Percentiles rank a stretch among this genome's conserved stretches.
phyloP scores from a whole-genome alignment of 1,140 invertebrate species.

The Acromyrmex echinatior region DNA sequence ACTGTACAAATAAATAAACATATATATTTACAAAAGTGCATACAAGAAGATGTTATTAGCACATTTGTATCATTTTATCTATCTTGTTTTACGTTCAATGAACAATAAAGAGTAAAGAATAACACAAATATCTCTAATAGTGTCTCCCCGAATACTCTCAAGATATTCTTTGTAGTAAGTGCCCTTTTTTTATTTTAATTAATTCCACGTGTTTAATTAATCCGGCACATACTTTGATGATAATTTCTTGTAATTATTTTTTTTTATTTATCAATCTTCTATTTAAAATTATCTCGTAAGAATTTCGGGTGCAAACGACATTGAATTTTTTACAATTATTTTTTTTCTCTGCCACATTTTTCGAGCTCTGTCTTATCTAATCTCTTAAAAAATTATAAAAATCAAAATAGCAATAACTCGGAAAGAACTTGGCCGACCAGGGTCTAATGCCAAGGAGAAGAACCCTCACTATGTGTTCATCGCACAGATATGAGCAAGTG shows the following conservation, averaged over 20 bases:
- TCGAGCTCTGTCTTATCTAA: slow-evolving; percentile 72
- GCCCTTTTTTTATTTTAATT: not conserved
- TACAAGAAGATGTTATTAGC: too few species aligned
- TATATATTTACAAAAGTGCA: not conserved
- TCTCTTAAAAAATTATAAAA: slow-evolving; percentile 62
- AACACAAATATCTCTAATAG: too few species aligned
- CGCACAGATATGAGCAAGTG: slow-evolving; percentile 50
- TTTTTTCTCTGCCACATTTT: not conserved
- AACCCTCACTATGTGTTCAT: slow-evolving; percentile 45
- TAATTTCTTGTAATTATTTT: not conserved
- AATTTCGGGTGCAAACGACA: not conserved
- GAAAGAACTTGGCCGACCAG: slow-evolving; percentile 37
- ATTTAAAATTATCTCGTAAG: too few species aligned
- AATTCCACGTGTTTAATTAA: not conserved
- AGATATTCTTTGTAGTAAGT: not conserved
- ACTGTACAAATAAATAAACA: not conserved
- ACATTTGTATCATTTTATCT: too few species aligned
- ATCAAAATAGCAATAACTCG: slow-evolving; percentile 58
- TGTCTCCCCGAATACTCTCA: too few species aligned
- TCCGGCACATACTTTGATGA: not conserved
- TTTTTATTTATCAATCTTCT: not conserved
- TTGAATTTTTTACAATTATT: not conserved
- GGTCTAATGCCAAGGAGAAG: slow-evolving; percentile 76
- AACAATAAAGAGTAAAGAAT: too few species aligned
- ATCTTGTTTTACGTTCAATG: too few species aligned